phyloP scores from a whole-genome alignment of 2,888 invertebrate species.

The Tryphoninae sp. region DNA sequence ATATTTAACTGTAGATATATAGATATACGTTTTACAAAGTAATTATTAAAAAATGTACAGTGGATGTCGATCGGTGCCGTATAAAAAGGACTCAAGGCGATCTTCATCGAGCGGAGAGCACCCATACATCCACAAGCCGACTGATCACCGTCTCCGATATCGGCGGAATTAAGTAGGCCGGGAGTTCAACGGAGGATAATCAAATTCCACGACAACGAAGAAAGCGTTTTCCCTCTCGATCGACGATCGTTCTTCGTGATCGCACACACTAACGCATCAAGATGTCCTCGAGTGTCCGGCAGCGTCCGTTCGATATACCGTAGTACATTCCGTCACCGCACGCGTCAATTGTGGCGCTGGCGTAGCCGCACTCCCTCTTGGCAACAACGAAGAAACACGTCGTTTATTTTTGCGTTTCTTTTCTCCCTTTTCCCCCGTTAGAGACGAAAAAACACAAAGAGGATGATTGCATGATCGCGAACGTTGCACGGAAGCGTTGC shows the following conservation, averaged over 20 bases:
- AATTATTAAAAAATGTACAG: not conserved
- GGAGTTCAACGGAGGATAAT: constrained; percentile 78
- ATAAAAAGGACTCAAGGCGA: constrained; percentile 31
- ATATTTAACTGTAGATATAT: not conserved
- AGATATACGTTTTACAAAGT: not conserved
- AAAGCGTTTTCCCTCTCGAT: constrained; percentile 79
- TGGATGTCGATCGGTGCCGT: not conserved
- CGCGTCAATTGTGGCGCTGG: not conserved
- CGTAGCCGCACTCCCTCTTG: constrained; percentile 1
- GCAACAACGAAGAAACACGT: not conserved
- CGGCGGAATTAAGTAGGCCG: constrained; percentile 73
- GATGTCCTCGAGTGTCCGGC: constrained; percentile 39
- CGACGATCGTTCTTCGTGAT: constrained; percentile 43
- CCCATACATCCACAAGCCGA: not conserved
- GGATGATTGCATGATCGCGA: constrained; percentile 69
- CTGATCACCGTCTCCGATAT: constrained; percentile 39
- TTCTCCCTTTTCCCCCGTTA: not conserved
- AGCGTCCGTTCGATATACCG: not conserved
- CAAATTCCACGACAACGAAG: constrained; percentile 76
- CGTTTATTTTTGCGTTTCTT: constrained; percentile 5
- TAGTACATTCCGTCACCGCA: constrained; percentile 13
- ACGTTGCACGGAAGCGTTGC: constrained; percentile 71
- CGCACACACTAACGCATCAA: constrained; percentile 16
- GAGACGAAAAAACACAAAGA: constrained; percentile 42
- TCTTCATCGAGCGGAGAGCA: constrained; percentile 12